Base-by-base conservation (phyloP, 1,140 invertebrate species). In the Drosophila pandora region DNA sequence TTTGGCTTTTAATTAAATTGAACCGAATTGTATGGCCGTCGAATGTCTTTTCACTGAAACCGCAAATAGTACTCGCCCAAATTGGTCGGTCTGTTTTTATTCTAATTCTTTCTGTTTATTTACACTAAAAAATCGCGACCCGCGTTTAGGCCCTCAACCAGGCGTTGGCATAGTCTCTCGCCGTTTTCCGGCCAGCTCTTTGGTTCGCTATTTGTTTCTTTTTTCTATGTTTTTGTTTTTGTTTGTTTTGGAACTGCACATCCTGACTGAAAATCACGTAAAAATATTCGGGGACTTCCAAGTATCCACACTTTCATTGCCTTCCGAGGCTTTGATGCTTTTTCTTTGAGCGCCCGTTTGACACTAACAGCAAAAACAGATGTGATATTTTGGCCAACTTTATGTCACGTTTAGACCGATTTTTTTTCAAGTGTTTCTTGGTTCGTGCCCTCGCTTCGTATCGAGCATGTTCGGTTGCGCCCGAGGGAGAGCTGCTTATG, bases 181-280 rank as follows among this genome's bases (percentile, higher is more conserved):
- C 54, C 48, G 50, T 74, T 65, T 41, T n/a, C 28, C 60, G 73
- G 73, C 32, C 58, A 23, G 30, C 12, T 50, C 59, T 60, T 47
- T 10, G 5, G 22, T 47, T 23, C 13, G 41, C n/a, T 4, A 23
- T 22, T 47, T 47, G 2, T 2, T 43, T 17, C 13, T 7, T 43
- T 43, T 43, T 43, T 43, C 13, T 17, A 17, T 8, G 17, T 17
- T 17, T 17, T 17, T 17, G 13, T 17, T 21, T 41, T 41, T 43
- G 13, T 43, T 43, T 43, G 6, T 2, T 21, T 43, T 13, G 4
- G 13, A 90, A 90, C 78, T 88, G 83, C 83, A 90, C 88, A 90
- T 90, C 88, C 85, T 90, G 89, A 90, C 88, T 90, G 88, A 90
- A 84, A 47, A 48, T 43, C 67, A 39, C 57, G 32, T 41, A 58